Percentiles rank a stretch among this genome's conserved stretches.
Conservation (phyloP, 2,113 vertebrate genomes). For the Synchiropus splendidus region DNA sequence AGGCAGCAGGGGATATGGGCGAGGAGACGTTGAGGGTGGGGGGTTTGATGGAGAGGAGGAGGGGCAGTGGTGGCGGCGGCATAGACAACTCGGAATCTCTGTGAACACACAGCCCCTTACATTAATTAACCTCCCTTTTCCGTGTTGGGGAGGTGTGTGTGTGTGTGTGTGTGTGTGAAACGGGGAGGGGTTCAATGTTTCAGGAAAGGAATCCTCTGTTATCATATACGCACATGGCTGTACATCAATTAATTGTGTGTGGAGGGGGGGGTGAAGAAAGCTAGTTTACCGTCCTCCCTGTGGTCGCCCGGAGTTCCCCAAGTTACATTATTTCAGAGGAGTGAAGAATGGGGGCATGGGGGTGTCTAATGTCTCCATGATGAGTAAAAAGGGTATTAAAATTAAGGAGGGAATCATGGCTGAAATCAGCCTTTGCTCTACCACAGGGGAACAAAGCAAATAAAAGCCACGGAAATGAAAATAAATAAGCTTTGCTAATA, state of each 20-base stretch:
- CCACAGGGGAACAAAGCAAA: conserved; percentile 89
- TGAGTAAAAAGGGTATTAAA: conserved; percentile 99
- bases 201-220: conserved; percentile 52
- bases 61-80: conserved; percentile 62
- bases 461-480: conserved; percentile 96
- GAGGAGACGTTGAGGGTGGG: conserved; percentile 62
- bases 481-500: conserved; percentile 99
- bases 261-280: conserved; percentile 51
- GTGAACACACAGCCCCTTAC: conserved; percentile 84
- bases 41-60: conserved; percentile 51
- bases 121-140: conserved; percentile 99
- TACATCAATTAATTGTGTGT: conserved; percentile 91
- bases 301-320: conserved; percentile 60
- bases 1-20: conserved; percentile 80
- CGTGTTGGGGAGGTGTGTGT: conserved; percentile 77
- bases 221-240: conserved; percentile 87
- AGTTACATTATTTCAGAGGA: conserved; percentile 55
- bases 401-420: conserved; percentile 97
- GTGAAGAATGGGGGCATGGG: conserved; percentile 30
- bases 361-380: conserved; percentile 91
- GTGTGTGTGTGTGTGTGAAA: conserved; percentile 15
- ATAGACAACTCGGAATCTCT: conserved; percentile 90
- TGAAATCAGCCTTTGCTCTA: conserved; percentile 85
- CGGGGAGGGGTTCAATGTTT: conserved; percentile 3
- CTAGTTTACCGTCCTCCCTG: conserved; percentile 84